Conservation (phyloP, 2,113 vertebrate species). For the Recurvirostra avosetta region DNA sequence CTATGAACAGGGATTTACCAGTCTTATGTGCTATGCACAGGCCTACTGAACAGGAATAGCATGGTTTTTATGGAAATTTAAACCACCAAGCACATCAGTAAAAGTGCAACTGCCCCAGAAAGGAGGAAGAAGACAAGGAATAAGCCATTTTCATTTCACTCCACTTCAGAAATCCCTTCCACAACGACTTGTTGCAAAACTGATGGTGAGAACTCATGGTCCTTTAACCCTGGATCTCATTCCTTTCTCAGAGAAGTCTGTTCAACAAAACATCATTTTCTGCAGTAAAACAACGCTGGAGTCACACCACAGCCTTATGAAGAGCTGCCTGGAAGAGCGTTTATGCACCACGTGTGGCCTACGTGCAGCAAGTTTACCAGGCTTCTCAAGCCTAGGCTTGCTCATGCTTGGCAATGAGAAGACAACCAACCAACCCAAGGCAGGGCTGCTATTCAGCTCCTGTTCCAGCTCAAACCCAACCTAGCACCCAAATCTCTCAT, state of each 20-base stretch:
- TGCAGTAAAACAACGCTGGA: not conserved
- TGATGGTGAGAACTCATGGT: not conserved
- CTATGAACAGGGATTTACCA: not conserved
- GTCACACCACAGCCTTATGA: rapidly evolving
- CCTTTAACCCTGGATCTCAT: not conserved
- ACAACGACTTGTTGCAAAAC: not conserved
- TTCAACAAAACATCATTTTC: not conserved
- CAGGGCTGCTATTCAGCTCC: not conserved
- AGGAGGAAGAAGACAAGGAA: not conserved
- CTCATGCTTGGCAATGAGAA: not conserved
- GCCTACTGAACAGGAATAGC: not conserved
- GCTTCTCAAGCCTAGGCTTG: not conserved
- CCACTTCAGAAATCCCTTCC: not conserved
- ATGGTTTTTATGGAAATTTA: not conserved
- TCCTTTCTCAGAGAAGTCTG: not conserved
- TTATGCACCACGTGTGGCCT: not conserved
- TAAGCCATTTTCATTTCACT: not conserved
- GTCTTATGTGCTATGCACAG: not conserved
- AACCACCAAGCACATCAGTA: not conserved
- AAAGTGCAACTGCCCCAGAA: not conserved
- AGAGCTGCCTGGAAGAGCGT: not conserved
- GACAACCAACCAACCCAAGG: not conserved
- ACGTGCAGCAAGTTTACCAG: not conserved
- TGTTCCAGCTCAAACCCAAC: not conserved
- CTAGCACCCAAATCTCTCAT: not conserved